Evolutionary conservation across 2,113 vertebrate species (phyloP).

Genomic region (Camelus bactrianus): DNA sequence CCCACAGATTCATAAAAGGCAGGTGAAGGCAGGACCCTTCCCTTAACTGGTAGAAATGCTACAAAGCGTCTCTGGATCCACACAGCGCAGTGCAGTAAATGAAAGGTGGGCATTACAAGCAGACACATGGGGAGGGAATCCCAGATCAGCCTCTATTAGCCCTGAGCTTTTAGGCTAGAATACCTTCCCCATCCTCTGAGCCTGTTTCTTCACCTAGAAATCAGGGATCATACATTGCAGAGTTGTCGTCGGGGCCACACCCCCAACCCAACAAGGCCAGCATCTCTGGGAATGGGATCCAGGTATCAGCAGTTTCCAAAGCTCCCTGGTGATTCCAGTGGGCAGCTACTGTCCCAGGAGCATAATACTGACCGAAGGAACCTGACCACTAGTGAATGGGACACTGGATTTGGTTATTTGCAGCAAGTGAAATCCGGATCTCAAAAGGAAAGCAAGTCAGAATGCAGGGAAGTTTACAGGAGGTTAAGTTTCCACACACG

Average conservation of each 20-base stretch:
- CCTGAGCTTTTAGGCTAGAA: not conserved
- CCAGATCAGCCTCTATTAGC: not conserved
- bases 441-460: not conserved
- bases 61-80: not conserved
- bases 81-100: accelerated
- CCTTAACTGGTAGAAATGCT: not conserved
- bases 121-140: accelerated
- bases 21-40: not conserved
- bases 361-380: not conserved
- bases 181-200: not conserved
- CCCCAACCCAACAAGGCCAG: not conserved
- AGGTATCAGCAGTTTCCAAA: not conserved
- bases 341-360: not conserved
- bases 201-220: not conserved
- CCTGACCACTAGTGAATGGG: accelerated
- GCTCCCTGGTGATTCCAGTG: no score
- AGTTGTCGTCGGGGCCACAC: not conserved
- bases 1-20: not conserved
- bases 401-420: not conserved
- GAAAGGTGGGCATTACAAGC: accelerated
- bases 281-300: not conserved
- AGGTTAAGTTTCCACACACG: accelerated
- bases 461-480: no score
- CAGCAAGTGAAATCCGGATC: not conserved
- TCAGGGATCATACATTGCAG: not conserved